Evolutionary conservation across 2,113 vertebrate genomes (phyloP).

Genomic region (Boulengeromyrus knoepffleri): DNA sequence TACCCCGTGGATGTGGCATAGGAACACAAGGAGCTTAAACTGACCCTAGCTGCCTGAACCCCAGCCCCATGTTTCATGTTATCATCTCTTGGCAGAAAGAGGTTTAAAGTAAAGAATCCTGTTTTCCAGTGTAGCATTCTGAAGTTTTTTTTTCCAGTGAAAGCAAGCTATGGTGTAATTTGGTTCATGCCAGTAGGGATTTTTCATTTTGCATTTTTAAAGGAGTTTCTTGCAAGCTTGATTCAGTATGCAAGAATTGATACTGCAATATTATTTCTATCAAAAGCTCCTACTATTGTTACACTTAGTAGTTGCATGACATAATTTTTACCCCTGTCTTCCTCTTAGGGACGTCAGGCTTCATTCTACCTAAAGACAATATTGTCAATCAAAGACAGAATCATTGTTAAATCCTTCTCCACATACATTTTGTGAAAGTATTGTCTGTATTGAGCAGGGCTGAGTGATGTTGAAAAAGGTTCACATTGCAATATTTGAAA

Average conservation of each 20-base stretch:
- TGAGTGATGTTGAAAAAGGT: neutral
- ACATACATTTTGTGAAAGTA: neutral
- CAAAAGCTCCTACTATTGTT: neutral
- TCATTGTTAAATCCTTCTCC: neutral
- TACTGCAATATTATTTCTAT: neutral
- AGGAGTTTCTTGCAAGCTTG: neutral
- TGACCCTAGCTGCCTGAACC: neutral
- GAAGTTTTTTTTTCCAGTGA: neutral
- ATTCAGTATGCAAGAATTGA: neutral
- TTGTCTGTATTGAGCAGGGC: neutral
- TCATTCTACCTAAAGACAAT: neutral
- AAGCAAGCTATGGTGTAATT: neutral
- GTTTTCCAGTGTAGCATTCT: neutral
- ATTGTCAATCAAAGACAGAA: neutral
- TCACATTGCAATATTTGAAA: neutral
- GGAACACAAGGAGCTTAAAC: neutral
- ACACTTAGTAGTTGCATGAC: neutral
- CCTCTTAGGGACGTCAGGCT: neutral
- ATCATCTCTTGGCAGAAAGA: neutral
- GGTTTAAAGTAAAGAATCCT: neutral
- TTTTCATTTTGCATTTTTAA: neutral
- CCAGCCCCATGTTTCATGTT: neutral
- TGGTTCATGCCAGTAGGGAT: neutral
- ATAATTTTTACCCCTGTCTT: neutral
- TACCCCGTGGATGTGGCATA: neutral